Percentiles rank a stretch among this genome's conserved stretches.
phyloP scores from a whole-genome alignment of 2,888 invertebrate species.

The Lycophotia porphyrea region DNA sequence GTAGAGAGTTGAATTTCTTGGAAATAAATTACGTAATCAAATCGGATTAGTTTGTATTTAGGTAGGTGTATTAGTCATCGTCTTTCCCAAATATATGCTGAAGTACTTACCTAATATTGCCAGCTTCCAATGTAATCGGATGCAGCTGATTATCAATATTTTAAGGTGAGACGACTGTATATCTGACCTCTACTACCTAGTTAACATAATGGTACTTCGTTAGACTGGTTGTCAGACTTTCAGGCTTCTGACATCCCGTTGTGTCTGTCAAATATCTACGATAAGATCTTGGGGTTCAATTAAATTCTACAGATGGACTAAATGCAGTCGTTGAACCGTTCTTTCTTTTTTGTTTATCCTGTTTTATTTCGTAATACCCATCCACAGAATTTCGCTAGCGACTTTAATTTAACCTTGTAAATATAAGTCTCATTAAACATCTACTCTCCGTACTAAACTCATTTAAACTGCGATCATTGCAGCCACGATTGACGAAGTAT shows the following conservation, averaged over 20 bases:
- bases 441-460: background rate
- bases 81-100: background rate
- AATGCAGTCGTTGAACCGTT: background rate
- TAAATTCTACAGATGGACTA: background rate
- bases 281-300: background rate
- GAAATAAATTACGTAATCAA: background rate
- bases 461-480: constrained; percentile 15
- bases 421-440: background rate
- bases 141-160: background rate
- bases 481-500: constrained; percentile 23
- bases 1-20: background rate
- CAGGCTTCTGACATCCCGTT: background rate
- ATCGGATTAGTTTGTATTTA: background rate
- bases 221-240: background rate
- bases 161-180: background rate
- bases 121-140: background rate
- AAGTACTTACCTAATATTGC: background rate
- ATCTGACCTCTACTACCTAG: background rate
- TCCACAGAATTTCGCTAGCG: background rate
- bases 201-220: background rate
- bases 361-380: background rate
- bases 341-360: background rate
- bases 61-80: background rate
- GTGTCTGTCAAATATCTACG: background rate
- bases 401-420: background rate